A percentile compares a stretch with the other conserved stretches of the same genome.
Evolutionary conservation across 2,797 vertebrate species (phyloP).

Genomic region (Danio choprae): DNA sequence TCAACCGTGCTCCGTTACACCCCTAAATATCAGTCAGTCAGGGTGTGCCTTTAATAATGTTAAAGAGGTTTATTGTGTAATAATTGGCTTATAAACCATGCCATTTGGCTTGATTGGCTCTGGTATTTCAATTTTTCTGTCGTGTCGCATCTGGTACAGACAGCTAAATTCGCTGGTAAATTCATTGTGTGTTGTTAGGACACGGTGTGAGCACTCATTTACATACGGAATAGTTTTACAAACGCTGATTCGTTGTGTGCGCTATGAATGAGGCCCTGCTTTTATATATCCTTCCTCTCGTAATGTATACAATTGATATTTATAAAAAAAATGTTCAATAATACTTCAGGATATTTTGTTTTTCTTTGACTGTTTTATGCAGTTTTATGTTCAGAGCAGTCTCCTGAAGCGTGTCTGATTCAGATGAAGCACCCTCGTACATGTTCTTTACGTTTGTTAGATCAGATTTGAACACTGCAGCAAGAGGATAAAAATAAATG

Average conservation of each 20-base stretch:
- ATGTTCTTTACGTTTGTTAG: background rate
- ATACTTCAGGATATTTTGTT: constrained; percentile 18
- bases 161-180: no score
- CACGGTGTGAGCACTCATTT: no score
- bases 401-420: constrained; percentile 64
- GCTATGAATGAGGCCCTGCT: constrained; percentile 36
- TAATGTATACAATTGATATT: constrained; percentile 76
- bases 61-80: no score
- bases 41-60: no score
- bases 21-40: no score
- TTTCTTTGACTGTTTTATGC: constrained; percentile 46
- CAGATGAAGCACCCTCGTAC: constrained; percentile 60
- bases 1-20: no score
- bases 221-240: background rate
- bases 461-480: background rate
- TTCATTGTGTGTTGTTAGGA: no score
- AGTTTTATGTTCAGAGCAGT: constrained; percentile 70
- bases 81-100: no score
- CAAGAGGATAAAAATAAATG: background rate
- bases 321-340: constrained; percentile 63
- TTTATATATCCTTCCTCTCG: constrained; percentile 63
- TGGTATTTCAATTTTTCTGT: no score
- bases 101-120: no score
- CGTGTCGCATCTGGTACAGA: no score
- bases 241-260: constrained; percentile 77